Base-by-base conservation (phyloP, 2,113 vertebrate genomes). In the Siniperca chuatsi region DNA sequence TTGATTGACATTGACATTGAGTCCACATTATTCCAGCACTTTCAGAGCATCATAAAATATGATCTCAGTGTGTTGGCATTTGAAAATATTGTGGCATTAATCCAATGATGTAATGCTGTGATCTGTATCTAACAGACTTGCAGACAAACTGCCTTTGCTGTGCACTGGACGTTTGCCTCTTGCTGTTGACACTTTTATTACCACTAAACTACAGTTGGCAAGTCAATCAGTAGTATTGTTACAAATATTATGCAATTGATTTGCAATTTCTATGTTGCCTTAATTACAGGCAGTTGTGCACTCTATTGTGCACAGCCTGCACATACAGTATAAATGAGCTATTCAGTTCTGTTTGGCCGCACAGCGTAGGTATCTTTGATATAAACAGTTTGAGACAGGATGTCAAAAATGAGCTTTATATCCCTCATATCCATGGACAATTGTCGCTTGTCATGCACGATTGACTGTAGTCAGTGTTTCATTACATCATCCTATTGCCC, bases 21-120 rank as follows among this genome's bases (percentile, higher is more conserved):
- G 65, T 67, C 16, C 42, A 73, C 16, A 29, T 62, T 35, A 33
- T 40, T 44, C 8, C 33, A 69, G 29, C 18, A 25, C 12, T n/a
- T 71, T 54, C 6, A 65, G 46, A 68, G 6, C 35, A 70, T 75
- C 40, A 79, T 66, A 37, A 58, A 71, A 84, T 20, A 50, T 48
- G 0, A 61, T 71, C 18, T 67, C 33, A 33, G 16, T 16, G 60
- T 62, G 46, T 35, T 46, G 25, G 35, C 35, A 52, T 76, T 60
- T 58, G 16, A 61, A 61, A 55, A 65, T 75, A 25, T 54, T 79
- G 61, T 23, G 1, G 20, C 46, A 46, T 72, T 42, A 23, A 61
- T 58, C 37, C 29, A 72, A 2, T 35, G 57, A 48, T 40, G 25
- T 64, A 21, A 80, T 40, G 35, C 16, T 37, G 40, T 58, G 23